These are phyloP conservation scores for Dione vanillae DNA, from an alignment of 2,888 invertebrate species.

Conservation along the genomic window DNA sequence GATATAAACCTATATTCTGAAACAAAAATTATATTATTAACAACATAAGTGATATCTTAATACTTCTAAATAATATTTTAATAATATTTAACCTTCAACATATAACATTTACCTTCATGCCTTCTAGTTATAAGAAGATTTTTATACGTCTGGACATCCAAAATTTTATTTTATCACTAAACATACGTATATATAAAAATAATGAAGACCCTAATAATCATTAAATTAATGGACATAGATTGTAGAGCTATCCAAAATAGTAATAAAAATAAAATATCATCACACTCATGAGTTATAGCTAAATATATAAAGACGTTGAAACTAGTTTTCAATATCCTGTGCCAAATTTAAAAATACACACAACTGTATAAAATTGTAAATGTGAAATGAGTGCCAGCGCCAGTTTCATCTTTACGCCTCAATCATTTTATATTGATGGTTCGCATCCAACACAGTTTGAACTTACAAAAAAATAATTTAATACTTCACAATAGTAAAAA, in stretches of 20 bases:
- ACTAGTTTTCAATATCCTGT: background rate
- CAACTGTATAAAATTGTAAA: conserved; percentile 4
- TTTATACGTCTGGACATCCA: too few species aligned
- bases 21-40: background rate
- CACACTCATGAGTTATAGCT: background rate
- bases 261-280: background rate
- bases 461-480: background rate
- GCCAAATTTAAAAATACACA: conserved; percentile 3
- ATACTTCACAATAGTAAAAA: too few species aligned
- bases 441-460: too few species aligned
- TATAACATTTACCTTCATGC: too few species aligned
- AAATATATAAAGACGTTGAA: background rate
- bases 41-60: background rate
- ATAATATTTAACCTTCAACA: too few species aligned
- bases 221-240: background rate
- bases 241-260: background rate
- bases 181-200: too few species aligned
- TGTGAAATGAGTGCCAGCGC: background rate
- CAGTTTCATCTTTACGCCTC: background rate
- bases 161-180: too few species aligned
- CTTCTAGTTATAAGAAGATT: too few species aligned
- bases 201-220: too few species aligned
- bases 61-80: too few species aligned
- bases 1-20: conserved; percentile 34
- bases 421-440: background rate